Evolutionary conservation across 2,888 invertebrate genomes (phyloP).

Genomic region (Hesperia comma): DNA sequence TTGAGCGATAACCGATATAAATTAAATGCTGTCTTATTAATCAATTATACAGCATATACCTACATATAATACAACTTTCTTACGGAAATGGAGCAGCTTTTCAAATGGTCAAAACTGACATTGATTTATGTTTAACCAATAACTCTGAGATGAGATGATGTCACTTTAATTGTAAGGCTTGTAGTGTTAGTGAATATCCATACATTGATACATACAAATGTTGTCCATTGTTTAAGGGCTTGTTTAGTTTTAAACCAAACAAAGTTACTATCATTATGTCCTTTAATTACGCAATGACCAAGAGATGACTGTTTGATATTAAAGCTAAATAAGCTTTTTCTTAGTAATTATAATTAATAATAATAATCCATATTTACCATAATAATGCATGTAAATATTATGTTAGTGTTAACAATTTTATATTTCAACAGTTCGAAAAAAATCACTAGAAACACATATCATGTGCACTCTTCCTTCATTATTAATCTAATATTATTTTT

Average conservation of each 20-base stretch:
- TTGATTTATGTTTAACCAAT: too few relatives aligned
- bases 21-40: too few relatives aligned
- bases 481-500: constrained; percentile 72
- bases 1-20: too few relatives aligned
- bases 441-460: constrained; percentile 80
- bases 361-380: constrained; percentile 17
- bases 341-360: constrained; percentile 22
- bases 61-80: too few relatives aligned
- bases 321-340: constrained; percentile 35
- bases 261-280: not conserved
- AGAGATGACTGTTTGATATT: not conserved
- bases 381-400: constrained; percentile 56
- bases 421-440: constrained; percentile 59
- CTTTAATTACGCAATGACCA: not conserved
- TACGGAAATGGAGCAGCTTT: too few relatives aligned
- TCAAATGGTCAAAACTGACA: too few relatives aligned
- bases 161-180: not conserved
- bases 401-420: constrained; percentile 71
- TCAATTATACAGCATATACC: too few relatives aligned
- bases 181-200: not conserved
- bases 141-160: too few relatives aligned
- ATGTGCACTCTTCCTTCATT: constrained; percentile 77
- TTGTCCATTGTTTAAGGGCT: constrained; percentile 15
- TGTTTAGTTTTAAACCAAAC: constrained; percentile 19
- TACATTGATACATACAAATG: not conserved